Base-by-base conservation (phyloP, 2,888 invertebrate species). In the Dasysyrphus albostriatus region DNA sequence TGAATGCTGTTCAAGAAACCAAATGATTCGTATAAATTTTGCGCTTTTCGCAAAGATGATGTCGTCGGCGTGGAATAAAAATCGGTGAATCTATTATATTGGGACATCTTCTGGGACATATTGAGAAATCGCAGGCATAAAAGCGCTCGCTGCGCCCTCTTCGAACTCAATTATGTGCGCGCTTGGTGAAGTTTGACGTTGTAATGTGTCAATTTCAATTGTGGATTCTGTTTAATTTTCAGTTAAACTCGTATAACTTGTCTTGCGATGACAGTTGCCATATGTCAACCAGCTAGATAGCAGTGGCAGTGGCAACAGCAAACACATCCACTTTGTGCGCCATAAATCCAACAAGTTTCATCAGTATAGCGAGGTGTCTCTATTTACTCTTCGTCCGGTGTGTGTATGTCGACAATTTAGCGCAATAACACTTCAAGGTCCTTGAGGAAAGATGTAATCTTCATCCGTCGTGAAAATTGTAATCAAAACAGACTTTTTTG, bases 121-220 rank as follows among this genome's bases (percentile, higher is more conserved):
- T 70, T 75, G 74, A 75, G 70, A 75, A 75, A 83, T 79, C 63
- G 65, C 42, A 14, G 54, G 77, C 56, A 81, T 69, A 72, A 63
- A 80, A 79, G 72, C 44, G 65, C 44, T 61, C n/a, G 42, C 78
- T 39, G 67, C 54, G n/a, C 65, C 69, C 72, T 67, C 51, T 42
- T 59, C 70, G 83, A 79, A 76, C 80, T 84, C 84, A 84, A 84
- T 84, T 84, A 84, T 81, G 76, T 84, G 84, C 42, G 29, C 67
- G 54, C 51, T 37, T 69, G 84, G 47, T 81, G 67, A 76, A 69
- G 82, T 85, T 77, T 85, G 85, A 79, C 83, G 87, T 78, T 82
- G 87, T 87, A 87, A 87, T 83, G 87, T 83, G 83, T 83, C 87
- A 87, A 82, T 83, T 87, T 83, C 83, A 83, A 83, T 83, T 87